Base-by-base conservation (phyloP, 92 coral and sea anemone genomes). In the Zoanthus sociatus region DNA sequence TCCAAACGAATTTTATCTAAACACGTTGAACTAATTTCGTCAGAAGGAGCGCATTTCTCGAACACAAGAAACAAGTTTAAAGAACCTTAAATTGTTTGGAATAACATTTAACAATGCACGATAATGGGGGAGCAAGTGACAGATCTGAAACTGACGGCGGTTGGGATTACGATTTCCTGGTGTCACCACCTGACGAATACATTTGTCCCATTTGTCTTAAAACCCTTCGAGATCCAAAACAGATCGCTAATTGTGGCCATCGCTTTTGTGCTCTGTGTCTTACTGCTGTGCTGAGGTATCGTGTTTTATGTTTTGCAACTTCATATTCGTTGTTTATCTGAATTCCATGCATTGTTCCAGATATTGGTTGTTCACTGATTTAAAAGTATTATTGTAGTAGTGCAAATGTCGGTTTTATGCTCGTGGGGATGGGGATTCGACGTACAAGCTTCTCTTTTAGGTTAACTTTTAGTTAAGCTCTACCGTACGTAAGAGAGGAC, bases 231-330 rank as follows among this genome's bases (percentile, higher is more conserved):
- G 84, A 79, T 63, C 84, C 84, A 17, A 79, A 79, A 45, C 84
- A 79, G 47, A 79, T 79, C 10, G 84, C 84, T 6, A 61, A 79
- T 33, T 79, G 84, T 67, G 84, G 73, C 12, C 84, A 79, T 79
- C 73, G 84, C 17, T 79, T 79, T 42, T 63, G 84, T 44, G 55
- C 72, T 4, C 58, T 79, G 56, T 79, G 84, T 61, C 84, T 79
- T 9, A 17, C 42, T 46, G 73, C 84, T 11, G 21, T 79, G n/a
- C 5, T 79, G 60, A 79, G 73, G 84, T 79, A 79, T 26, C 30
- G 72, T 33, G 42, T 37, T 37, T 37, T 37, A 0, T 37, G 42
- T 37, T 37, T 37, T 2, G 42, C 42, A 37, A 37, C 42, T 37
- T 37, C 42, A 37, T 37, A 37, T 37, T 37, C 42, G 42, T 4